A percentile compares a stretch with the other conserved stretches of the same genome.
These are phyloP conservation scores for Magallana nippona DNA, from an alignment of 2,888 invertebrate genomes.

Conservation along the genomic window DNA sequence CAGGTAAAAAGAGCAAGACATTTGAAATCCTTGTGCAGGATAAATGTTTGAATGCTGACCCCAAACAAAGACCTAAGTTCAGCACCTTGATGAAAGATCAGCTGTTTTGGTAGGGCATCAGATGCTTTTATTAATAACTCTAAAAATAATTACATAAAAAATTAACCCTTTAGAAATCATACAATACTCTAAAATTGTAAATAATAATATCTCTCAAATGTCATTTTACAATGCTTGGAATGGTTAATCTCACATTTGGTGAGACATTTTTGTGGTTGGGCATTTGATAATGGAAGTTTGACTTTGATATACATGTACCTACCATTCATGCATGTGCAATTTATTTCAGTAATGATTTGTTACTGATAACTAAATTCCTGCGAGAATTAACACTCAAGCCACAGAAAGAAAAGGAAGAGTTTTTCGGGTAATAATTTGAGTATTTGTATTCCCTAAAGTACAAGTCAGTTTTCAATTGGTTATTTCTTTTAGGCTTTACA, in stretches of 20 bases:
- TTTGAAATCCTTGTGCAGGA: constrained; percentile 83
- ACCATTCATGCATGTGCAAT: constrained; percentile 29
- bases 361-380: constrained; percentile 90
- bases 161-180: too few species aligned
- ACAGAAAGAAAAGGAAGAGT: constrained; percentile 87
- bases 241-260: too few species aligned
- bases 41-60: constrained; percentile 85
- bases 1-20: constrained; percentile 72
- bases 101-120: constrained; percentile 69
- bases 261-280: too few species aligned
- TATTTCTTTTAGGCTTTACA: neutral
- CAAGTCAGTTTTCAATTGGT: neutral
- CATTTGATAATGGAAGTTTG: too few species aligned
- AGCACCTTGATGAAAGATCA: constrained; percentile 80
- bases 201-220: too few species aligned
- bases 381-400: constrained; percentile 90
- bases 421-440: constrained; percentile 84
- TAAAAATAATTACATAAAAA: too few species aligned
- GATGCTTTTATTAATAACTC: neutral
- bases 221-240: too few species aligned
- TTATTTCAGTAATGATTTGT: constrained; percentile 92
- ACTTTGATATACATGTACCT: neutral
- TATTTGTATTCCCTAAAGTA: too few species aligned
- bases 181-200: too few species aligned
- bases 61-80: constrained; percentile 85